These are phyloP conservation scores for Notothenia rossii DNA, from an alignment of 2,113 vertebrate genomes.

Conservation along the genomic window DNA sequence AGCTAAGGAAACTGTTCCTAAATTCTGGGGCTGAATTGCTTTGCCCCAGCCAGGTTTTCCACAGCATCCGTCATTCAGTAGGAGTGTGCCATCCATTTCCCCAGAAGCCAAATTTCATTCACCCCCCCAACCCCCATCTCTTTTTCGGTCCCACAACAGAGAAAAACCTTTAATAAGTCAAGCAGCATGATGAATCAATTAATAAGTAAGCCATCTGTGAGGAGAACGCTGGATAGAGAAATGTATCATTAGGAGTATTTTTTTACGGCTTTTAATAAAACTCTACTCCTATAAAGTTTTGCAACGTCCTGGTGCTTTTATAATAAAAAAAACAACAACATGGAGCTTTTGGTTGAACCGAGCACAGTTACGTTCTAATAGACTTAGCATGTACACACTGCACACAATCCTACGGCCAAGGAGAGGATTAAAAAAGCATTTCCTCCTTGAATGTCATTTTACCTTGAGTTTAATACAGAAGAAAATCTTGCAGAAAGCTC, in stretches of 20 bases:
- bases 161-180: slow-evolving; percentile 57
- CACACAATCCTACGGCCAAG: background rate
- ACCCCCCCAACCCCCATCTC: background rate
- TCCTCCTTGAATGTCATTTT: slow-evolving; percentile 36
- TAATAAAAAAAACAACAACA: slow-evolving; percentile 26
- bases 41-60: slow-evolving; percentile 54
- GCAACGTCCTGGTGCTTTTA: slow-evolving; percentile 56
- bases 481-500: slow-evolving; percentile 9
- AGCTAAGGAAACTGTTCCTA: slow-evolving; percentile 46
- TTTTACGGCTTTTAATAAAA: slow-evolving; percentile 67
- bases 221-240: slow-evolving; percentile 48
- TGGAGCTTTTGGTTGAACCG: slow-evolving; percentile 29
- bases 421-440: slow-evolving; percentile 5
- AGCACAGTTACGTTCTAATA: slow-evolving; percentile 1
- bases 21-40: slow-evolving; percentile 33
- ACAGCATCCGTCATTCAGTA: slow-evolving; percentile 54
- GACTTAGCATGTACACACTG: slow-evolving; percentile 2
- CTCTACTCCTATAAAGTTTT: slow-evolving; percentile 59
- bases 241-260: slow-evolving; percentile 58
- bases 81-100: slow-evolving; percentile 55
- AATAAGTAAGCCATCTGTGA: slow-evolving; percentile 65
- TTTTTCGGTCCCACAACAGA: slow-evolving; percentile 31
- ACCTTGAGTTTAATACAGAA: slow-evolving; percentile 25
- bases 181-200: slow-evolving; percentile 65
- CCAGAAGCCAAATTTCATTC: slow-evolving; percentile 40